phyloP scores from a whole-genome alignment of 1,140 invertebrate species.

The Pseudomyrmex cubaensis region DNA sequence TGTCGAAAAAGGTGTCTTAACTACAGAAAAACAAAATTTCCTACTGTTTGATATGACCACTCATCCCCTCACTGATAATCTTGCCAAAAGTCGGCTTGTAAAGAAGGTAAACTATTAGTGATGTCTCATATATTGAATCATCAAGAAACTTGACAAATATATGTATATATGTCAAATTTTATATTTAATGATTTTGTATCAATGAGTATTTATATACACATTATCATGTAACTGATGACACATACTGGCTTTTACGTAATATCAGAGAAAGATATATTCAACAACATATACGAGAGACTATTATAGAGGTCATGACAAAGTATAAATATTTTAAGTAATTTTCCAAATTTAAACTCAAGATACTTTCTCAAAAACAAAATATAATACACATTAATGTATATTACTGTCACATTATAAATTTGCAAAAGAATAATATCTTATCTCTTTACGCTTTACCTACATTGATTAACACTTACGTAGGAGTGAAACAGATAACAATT shows the following conservation, averaged over 20 bases:
- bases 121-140: neutral
- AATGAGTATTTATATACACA: too few species aligned
- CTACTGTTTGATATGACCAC: slow-evolving; percentile 99
- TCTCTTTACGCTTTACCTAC: slow-evolving; percentile 40
- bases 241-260: too few species aligned
- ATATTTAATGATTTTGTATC: too few species aligned
- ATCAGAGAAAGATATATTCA: too few species aligned
- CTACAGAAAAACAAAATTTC: slow-evolving; percentile 99
- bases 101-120: slow-evolving; percentile 91
- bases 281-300: too few species aligned
- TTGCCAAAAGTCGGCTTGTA: slow-evolving; percentile 98
- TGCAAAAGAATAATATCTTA: slow-evolving; percentile 66
- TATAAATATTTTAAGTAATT: too few species aligned
- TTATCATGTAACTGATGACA: too few species aligned
- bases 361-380: too few species aligned
- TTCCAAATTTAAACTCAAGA: too few species aligned
- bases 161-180: too few species aligned
- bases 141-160: neutral
- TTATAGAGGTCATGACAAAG: too few species aligned
- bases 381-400: neutral
- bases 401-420: slow-evolving; percentile 19
- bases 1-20: slow-evolving; percentile 99
- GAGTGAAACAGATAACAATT: slow-evolving; percentile 16
- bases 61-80: slow-evolving; percentile 98
- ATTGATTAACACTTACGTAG: slow-evolving; percentile 41